Evolutionary conservation across 2,113 vertebrate species (phyloP).

Genomic region (Piprites chloris): DNA sequence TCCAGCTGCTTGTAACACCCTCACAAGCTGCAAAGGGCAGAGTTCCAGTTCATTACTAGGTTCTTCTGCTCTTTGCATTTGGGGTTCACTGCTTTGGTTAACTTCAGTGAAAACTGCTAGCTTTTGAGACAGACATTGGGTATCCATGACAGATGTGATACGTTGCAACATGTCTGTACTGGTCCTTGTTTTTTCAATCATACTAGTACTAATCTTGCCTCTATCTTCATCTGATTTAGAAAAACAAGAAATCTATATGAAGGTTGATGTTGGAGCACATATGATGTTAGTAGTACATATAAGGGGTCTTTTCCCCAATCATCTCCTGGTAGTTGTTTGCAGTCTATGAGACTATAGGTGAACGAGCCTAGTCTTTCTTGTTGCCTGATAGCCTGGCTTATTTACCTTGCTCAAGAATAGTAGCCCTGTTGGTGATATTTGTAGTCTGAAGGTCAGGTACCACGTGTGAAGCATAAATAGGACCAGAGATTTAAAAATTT

Average conservation of each 20-base stretch:
- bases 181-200: background rate
- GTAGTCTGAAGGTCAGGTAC: background rate
- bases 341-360: background rate
- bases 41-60: background rate
- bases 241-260: background rate
- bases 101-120: background rate
- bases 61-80: background rate
- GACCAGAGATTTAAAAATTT: background rate
- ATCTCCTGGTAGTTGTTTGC: background rate
- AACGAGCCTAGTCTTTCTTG: background rate
- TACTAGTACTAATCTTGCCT: background rate
- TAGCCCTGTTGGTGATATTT: background rate
- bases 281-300: background rate
- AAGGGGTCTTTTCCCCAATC: background rate
- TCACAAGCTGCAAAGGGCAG: background rate
- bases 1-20: background rate
- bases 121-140: background rate
- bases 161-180: background rate
- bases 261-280: background rate
- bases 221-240: background rate
- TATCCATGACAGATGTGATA: background rate
- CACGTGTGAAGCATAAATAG: background rate
- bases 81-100: background rate
- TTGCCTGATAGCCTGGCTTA: background rate
- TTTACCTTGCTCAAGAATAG: background rate